Evolutionary conservation across 2,888 invertebrate species (phyloP), one percentile per base, ranked within the genome.

Genomic region (Hirtodrosophila confusa): DNA sequence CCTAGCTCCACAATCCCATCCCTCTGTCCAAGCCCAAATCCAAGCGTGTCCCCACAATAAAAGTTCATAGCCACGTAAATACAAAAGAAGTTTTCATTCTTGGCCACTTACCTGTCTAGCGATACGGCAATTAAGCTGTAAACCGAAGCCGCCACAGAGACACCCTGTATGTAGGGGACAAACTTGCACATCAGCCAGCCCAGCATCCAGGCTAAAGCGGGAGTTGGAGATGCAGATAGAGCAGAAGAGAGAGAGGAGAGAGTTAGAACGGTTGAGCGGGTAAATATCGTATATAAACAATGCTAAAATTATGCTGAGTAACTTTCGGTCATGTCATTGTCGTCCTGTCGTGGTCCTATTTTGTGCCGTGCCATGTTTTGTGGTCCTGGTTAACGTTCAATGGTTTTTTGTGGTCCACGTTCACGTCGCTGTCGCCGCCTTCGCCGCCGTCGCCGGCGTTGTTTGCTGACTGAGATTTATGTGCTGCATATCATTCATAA

Each of bases 121-220:
- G 98, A 97, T 12, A 98, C 98, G 8, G 98, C 97, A 55, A 98
- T 97, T 54, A 99, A 93, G 87, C 98, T 98, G 93, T 98, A 97
- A 73, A 98, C 97, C 6, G 98, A 98, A 9, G 98, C 98, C 40
- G 97, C 97, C 10, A 98, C 98, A 0, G 98, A 97, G 44, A 98
- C 95, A 27, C 98, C 97, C 92, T 98, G 98, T 84, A 98, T 96
- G 92, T 98, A 99, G 4, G 98, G 97, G 53, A 98, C 98, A 23
- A 97, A 95, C 92, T 98, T 97, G 93, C 99, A 99, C 96, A 98
- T 97, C 93, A 96, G 94, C 95, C 96, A 95, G 54, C 98, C 98
- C 37, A 98, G 94, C 88, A 98, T 95, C 98, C 98, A 99, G 41
- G 97, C 97, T 97, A 94, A 31, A 85, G 76, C 3, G 29, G 6